Conservation (phyloP, 2,113 vertebrate genomes). For the Probosciger aterrimus region DNA sequence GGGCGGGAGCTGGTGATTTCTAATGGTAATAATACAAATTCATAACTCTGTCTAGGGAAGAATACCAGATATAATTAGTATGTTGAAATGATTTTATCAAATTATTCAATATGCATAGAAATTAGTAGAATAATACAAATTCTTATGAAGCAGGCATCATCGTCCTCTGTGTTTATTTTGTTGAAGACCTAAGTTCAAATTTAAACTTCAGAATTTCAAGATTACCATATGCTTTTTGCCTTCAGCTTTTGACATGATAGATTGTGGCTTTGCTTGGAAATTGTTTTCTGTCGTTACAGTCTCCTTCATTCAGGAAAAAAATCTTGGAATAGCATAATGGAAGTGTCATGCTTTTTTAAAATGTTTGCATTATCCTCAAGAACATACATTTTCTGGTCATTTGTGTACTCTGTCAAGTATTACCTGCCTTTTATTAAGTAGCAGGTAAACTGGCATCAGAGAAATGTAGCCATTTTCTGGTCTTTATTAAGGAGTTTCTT, state of each 20-base stretch:
- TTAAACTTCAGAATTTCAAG: background rate
- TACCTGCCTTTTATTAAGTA: background rate
- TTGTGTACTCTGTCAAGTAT: background rate
- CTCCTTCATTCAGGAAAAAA: background rate
- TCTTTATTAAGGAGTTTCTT: background rate
- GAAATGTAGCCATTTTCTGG: background rate
- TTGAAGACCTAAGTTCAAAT: background rate
- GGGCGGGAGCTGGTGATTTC: background rate
- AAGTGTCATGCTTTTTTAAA: background rate
- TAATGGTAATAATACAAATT: background rate
- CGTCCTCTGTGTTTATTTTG: background rate
- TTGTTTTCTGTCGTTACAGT: background rate
- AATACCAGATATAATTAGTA: background rate
- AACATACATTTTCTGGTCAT: background rate
- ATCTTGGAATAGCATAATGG: background rate
- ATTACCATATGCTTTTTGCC: background rate
- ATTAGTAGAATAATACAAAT: background rate
- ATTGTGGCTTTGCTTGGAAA: background rate
- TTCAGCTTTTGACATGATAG: background rate
- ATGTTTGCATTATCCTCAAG: background rate
- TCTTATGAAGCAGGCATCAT: background rate
- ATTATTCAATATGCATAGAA: background rate
- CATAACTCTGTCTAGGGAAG: background rate
- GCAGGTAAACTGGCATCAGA: background rate
- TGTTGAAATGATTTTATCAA: background rate